phyloP scores from a whole-genome alignment of 2,888 invertebrate genomes.

The Nemotelus pantherinus region DNA sequence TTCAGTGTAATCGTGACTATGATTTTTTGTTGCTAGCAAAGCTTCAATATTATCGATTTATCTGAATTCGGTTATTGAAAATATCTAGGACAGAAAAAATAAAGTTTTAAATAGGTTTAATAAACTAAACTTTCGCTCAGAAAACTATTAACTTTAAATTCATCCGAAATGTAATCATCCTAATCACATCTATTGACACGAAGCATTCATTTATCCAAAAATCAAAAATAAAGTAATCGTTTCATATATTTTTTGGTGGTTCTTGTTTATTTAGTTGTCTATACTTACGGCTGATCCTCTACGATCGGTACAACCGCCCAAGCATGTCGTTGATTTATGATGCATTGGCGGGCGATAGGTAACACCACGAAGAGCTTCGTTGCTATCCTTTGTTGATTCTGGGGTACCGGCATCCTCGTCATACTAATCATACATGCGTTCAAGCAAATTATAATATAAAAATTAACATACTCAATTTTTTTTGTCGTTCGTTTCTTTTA shows the following conservation, averaged over 20 bases:
- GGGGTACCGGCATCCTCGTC: slow-evolving; percentile 66
- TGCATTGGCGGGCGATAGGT: slow-evolving; percentile 71
- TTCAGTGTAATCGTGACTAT: too few species aligned
- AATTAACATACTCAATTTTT: slow-evolving; percentile 45
- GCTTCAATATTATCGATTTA: too few species aligned
- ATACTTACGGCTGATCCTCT: slow-evolving; percentile 82
- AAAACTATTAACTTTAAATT: background rate
- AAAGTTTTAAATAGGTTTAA: background rate
- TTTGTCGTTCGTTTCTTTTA: background rate
- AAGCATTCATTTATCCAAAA: too few species aligned
- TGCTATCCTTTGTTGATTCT: slow-evolving; percentile 68
- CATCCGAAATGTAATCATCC: background rate
- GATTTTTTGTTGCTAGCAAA: too few species aligned
- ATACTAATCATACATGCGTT: slow-evolving; percentile 57
- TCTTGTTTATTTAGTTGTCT: background rate
- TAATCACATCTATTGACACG: too few species aligned
- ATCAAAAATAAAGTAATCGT: too few species aligned
- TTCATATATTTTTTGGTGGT: background rate
- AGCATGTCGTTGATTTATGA: slow-evolving; percentile 72
- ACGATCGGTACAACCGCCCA: slow-evolving; percentile 77
- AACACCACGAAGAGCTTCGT: slow-evolving; percentile 67
- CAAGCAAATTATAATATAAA: slow-evolving; percentile 51
- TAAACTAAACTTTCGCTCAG: slow-evolving; percentile 12
- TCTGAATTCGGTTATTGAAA: background rate
- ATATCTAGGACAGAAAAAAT: background rate